Conservation (phyloP, 1,140 invertebrate species). For the Bicyclus anynana region DNA sequence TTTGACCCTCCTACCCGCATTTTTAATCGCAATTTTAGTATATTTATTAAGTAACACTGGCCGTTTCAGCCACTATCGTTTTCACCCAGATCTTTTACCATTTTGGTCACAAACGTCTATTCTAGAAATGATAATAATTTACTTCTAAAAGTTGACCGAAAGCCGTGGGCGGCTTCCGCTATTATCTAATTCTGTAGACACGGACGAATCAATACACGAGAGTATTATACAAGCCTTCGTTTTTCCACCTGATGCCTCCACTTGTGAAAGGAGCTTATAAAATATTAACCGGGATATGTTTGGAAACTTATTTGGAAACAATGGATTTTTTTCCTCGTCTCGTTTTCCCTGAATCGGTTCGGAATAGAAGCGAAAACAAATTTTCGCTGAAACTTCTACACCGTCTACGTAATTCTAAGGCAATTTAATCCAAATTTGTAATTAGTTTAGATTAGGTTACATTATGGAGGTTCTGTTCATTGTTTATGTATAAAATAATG, state of each 20-base stretch:
- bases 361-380: background rate
- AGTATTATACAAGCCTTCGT: background rate
- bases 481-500: too few species aligned
- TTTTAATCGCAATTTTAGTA: too few species aligned
- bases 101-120: too few species aligned
- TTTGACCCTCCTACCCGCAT: too few species aligned
- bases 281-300: constrained; percentile 3
- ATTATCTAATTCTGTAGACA: background rate
- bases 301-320: background rate
- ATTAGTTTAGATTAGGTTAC: background rate
- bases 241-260: constrained; percentile 2
- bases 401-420: background rate
- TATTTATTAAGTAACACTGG: too few species aligned
- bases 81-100: too few species aligned
- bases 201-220: background rate
- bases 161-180: too few species aligned
- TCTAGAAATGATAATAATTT: too few species aligned
- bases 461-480: too few species aligned
- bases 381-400: background rate
- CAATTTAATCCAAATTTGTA: background rate
- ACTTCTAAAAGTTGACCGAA: too few species aligned
- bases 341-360: background rate
- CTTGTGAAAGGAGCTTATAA: constrained; percentile 2
- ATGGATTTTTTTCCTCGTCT: background rate
- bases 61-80: too few species aligned